These are phyloP conservation scores for Margaritifera margaritifera DNA, from an alignment of 2,888 invertebrate genomes.

Conservation along the genomic window DNA sequence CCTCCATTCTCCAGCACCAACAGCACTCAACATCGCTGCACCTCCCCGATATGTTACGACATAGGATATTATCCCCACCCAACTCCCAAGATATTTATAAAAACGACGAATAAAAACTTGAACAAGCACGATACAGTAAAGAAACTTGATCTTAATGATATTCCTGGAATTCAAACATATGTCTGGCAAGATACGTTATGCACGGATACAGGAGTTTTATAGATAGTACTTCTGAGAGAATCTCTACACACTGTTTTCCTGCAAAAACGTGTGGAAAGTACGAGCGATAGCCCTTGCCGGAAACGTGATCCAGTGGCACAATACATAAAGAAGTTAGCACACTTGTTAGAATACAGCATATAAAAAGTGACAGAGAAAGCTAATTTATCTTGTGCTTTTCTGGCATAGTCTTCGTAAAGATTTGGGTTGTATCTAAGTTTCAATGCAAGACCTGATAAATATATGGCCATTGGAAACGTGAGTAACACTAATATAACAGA, in stretches of 20 bases:
- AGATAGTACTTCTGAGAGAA: not conserved
- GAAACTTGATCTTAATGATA: too few relatives aligned
- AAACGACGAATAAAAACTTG: too few relatives aligned
- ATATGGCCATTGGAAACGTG: slow-evolving; percentile 54
- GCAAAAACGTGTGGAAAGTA: slow-evolving; percentile 8
- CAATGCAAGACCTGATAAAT: slow-evolving; percentile 36
- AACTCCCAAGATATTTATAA: too few relatives aligned
- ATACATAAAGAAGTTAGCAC: slow-evolving; percentile 57
- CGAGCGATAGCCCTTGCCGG: slow-evolving; percentile 37
- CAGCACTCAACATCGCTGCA: too few relatives aligned
- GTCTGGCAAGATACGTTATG: too few relatives aligned
- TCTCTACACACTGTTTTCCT: not conserved
- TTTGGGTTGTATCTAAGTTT: slow-evolving; percentile 33
- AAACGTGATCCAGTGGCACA: slow-evolving; percentile 50
- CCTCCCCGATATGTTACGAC: too few relatives aligned
- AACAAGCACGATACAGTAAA: too few relatives aligned
- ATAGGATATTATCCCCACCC: too few relatives aligned
- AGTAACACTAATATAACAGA: slow-evolving; percentile 49
- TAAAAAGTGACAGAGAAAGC: slow-evolving; percentile 56
- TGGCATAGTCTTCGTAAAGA: slow-evolving; percentile 33
- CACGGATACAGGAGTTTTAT: not conserved
- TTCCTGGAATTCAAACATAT: too few relatives aligned
- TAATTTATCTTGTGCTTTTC: slow-evolving; percentile 37
- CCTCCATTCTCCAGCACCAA: too few relatives aligned
- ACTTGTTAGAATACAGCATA: slow-evolving; percentile 57